Conservation (phyloP, 1,140 invertebrate genomes). For the Acromyrmex heyeri region DNA sequence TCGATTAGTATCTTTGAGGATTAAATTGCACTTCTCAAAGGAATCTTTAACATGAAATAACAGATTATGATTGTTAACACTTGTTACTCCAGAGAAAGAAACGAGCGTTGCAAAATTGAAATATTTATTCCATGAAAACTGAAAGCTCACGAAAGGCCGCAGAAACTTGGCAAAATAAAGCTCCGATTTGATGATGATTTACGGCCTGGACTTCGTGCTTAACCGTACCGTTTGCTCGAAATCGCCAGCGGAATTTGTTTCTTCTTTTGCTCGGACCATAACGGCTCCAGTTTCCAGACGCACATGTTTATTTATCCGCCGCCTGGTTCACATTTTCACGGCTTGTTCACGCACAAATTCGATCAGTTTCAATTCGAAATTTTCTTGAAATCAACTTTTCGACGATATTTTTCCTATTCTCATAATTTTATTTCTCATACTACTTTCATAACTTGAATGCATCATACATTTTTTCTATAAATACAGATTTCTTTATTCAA, state of each 20-base stretch:
- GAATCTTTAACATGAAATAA: background rate
- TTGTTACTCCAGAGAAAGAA: background rate
- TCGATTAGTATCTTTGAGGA: background rate
- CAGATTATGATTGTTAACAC: conserved; percentile 14
- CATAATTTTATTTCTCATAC: conserved; percentile 34
- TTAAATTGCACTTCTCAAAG: background rate
- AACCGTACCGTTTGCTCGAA: conserved; percentile 7
- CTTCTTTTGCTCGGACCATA: conserved; percentile 37
- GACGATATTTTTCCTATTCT: conserved; percentile 3
- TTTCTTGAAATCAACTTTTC: conserved; percentile 19
- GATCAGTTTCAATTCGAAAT: conserved; percentile 1
- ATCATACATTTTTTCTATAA: background rate
- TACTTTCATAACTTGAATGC: conserved; percentile 31
- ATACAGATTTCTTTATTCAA: background rate
- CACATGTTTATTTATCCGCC: conserved; percentile 45
- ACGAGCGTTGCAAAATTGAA: conserved; percentile 22
- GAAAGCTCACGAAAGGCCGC: conserved; percentile 21
- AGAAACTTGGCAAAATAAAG: conserved; percentile 58
- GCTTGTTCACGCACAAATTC: conserved; percentile 17
- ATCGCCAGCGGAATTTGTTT: conserved; percentile 56
- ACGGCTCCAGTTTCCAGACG: conserved; percentile 57
- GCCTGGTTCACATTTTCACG: conserved; percentile 40
- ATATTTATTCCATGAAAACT: conserved; percentile 37
- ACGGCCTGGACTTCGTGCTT: conserved; percentile 35
- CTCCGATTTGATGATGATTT: conserved; percentile 59